phyloP scores from a whole-genome alignment of 1,140 invertebrate genomes.

The Vanessa atalanta region DNA sequence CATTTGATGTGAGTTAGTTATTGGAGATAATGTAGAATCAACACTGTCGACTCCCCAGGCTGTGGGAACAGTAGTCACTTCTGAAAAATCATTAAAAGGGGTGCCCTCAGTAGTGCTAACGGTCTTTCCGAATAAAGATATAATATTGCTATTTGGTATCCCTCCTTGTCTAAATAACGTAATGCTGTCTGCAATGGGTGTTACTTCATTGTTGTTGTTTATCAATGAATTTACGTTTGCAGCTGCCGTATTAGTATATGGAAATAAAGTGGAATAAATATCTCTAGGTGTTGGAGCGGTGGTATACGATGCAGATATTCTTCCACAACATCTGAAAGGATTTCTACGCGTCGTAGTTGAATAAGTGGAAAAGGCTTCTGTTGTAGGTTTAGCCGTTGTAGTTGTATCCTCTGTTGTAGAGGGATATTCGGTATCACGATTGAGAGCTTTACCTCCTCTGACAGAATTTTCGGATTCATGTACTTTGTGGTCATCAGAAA shows the following conservation, averaged over 20 bases:
- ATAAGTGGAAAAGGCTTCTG: conserved; percentile 43
- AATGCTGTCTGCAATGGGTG: conserved; percentile 58
- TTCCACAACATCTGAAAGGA: conserved; percentile 74
- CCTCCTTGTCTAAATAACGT: conserved; percentile 74
- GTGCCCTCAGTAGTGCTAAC: conserved; percentile 50
- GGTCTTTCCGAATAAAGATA: conserved; percentile 61
- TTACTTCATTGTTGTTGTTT: conserved; percentile 43
- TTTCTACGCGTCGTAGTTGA: conserved; percentile 51
- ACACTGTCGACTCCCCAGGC: conserved; percentile 65
- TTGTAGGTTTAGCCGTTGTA: conserved; percentile 56
- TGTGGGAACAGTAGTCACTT: conserved; percentile 68
- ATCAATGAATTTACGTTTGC: conserved; percentile 49
- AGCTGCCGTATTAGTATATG: conserved; percentile 57
- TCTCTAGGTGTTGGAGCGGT: conserved; percentile 53
- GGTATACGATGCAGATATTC: conserved; percentile 75
- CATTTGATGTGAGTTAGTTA: conserved; percentile 52
- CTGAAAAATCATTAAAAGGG: conserved; percentile 62
- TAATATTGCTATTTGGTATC: conserved; percentile 80
- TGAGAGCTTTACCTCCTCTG: conserved; percentile 73
- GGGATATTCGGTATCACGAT: conserved; percentile 67
- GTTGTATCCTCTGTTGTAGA: conserved; percentile 47
- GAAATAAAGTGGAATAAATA: conserved; percentile 48
- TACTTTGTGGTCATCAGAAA: conserved; percentile 83
- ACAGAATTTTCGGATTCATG: conserved; percentile 46
- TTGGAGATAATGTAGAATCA: conserved; percentile 52